Evolutionary conservation across 30 jellyfish, hydroid and myxozoan species (phyloP).

Genomic region (Haliclystus octoradiatus): DNA sequence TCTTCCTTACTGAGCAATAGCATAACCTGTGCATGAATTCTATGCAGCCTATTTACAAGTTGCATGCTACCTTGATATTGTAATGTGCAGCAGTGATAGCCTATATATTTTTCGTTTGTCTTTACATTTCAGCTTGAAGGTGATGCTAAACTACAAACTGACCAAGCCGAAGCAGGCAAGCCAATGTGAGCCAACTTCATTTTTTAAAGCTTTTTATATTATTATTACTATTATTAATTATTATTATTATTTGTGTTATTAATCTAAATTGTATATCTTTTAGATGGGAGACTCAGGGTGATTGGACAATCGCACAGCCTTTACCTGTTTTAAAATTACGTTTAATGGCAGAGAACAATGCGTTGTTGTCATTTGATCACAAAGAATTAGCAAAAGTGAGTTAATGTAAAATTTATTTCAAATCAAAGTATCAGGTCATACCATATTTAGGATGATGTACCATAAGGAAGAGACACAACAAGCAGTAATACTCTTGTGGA

Average conservation of each 20-base stretch:
- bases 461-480: too few species aligned
- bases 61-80: too few species aligned
- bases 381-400: constrained; percentile 79
- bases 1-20: too few species aligned
- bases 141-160: constrained; percentile 73
- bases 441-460: too few species aligned
- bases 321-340: constrained; percentile 67
- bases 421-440: too few species aligned
- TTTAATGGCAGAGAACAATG: constrained; percentile 66
- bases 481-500: too few species aligned
- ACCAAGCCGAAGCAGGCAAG: constrained; percentile 90
- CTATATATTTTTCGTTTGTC: not conserved
- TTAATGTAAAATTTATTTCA: not conserved
- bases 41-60: too few species aligned
- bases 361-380: constrained; percentile 54
- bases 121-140: constrained; percentile 70
- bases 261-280: not conserved
- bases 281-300: constrained; percentile 98
- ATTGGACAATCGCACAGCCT: constrained; percentile 78
- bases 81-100: too few species aligned
- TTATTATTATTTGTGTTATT: not conserved
- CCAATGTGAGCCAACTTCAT: constrained; percentile 56
- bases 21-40: too few species aligned
- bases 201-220: too few species aligned
- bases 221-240: too few species aligned